Base-by-base conservation (phyloP, 2,113 vertebrate genomes). In the Forbesichthys papilliferus region DNA sequence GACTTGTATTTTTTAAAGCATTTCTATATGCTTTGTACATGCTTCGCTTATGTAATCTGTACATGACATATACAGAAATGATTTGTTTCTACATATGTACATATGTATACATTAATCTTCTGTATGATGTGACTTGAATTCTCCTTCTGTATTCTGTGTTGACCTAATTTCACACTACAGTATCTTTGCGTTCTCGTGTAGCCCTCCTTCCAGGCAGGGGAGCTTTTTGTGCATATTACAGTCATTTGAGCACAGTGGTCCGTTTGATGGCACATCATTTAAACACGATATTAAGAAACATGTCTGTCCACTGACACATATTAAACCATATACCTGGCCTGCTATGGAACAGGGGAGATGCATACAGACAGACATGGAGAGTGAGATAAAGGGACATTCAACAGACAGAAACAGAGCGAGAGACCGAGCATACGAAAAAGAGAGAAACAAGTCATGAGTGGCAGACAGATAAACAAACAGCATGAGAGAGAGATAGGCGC, bases 91-190 rank as follows among this genome's bases (percentile, higher is more conserved):
- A 12, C 1, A 49, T 49, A 10, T 27, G 27, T 27, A 27, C 27
- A 27, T 10, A 49, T 49, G 9, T 12, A 49, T 1, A 49, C 3
- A 56, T n/a, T 18, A 53, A 13, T 18, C 16, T 13, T 2, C n/a
- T 56, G 54, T 4, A 20, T 46, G 8, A 36, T 48, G 48, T 68
- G 18, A 27, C 55, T 57, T n/a, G 4, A 57, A 57, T 20, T 27
- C 16, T 57, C 3, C 64, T 59, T 60, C 13, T 71, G 13, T 33
- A 7, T 7, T 61, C 49, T 55, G 48, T 48, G n/a, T 27, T 86
- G 75, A 79, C 73, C 56, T 73, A 71, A 33, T 77, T 82, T 67
- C 27, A 70, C 14, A 7, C 33, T 12, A 54, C 27, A 27, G 27
- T 69, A 42, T 66, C 48, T 58, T 61, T n/a, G 16, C 16, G 1